Evolutionary conservation across 2,888 invertebrate species (phyloP), one percentile per base, ranked within the genome.

Genomic region (Lasius fuliginosus): DNA sequence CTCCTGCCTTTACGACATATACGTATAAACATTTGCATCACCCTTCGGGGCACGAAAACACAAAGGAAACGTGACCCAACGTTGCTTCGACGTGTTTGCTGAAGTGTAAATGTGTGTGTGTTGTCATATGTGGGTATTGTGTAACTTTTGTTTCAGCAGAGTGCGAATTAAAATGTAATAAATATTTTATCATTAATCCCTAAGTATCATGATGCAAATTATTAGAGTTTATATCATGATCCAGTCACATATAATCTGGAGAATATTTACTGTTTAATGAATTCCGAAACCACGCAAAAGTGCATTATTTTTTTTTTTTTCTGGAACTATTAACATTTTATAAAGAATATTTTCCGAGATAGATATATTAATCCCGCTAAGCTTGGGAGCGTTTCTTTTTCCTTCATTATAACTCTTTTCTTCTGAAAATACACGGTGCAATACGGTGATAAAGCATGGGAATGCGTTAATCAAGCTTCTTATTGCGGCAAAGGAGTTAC

Each of bases 1-100:
- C 81, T 82, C 86, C 82, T 84, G 84, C 86, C 75, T 83, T 83
- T 83, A 75, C 84, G 49, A 86, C 77, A 88, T 85, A 88, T 85
- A 86, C 86, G 90, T 90, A 88, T 88, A 90, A 90, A 90, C 90
- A 90, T 91, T 89, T 85, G 86, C 88, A 86, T 90, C 90, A 74
- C 73, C 82, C 81, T 65, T 74, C 56, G 73, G 68, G 68, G 42
- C 23, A 79, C 46, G 79, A 60, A 60, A 69, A 64, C 82, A 33
- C 65, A 60, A 73, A 79, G 73, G 56, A 33, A 76, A 87, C 82
- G 76, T 36, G 81, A 69, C 69, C 42, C 65, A 42, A 8, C 40
- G 23, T 23, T 65, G 74, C 15, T 30, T 27, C 62, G 62, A 58
- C 23, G 30, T 49, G 49, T 71, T 84, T 73, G 68, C 68, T 18